These are phyloP conservation scores for Chrysotoxum bicinctum DNA, from an alignment of 2,888 invertebrate species.

Conservation along the genomic window DNA sequence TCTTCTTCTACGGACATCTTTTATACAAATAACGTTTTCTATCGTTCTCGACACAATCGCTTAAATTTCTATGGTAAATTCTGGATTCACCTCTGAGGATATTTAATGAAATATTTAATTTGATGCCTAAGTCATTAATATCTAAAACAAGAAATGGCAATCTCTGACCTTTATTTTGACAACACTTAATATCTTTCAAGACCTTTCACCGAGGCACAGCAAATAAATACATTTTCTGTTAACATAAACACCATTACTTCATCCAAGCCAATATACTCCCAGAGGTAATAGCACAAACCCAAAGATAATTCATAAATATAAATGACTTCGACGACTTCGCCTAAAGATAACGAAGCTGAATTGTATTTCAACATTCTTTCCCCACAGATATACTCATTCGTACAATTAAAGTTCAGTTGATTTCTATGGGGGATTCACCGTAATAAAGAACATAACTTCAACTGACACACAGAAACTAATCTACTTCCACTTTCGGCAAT, in stretches of 20 bases:
- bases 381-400: not conserved
- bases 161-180: too few species aligned
- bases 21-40: too few species aligned
- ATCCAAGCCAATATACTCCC: not conserved
- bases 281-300: not conserved
- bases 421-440: conserved; percentile 14
- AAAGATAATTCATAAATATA: conserved; percentile 24
- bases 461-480: conserved; percentile 7
- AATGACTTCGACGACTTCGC: not conserved
- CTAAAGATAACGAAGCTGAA: conserved; percentile 18
- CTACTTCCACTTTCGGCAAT: conserved; percentile 1
- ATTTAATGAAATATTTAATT: too few species aligned
- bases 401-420: not conserved
- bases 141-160: too few species aligned
- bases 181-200: too few species aligned
- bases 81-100: too few species aligned
- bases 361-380: not conserved
- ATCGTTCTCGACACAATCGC: too few species aligned
- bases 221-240: too few species aligned
- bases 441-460: not conserved
- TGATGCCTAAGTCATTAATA: too few species aligned
- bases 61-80: too few species aligned
- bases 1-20: too few species aligned
- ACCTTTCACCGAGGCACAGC: too few species aligned
- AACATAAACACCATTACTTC: conserved; percentile 17